Percentiles rank a stretch among this genome's conserved stretches.
Conservation (phyloP, 2,888 invertebrate genomes). For the Mantis religiosa region DNA sequence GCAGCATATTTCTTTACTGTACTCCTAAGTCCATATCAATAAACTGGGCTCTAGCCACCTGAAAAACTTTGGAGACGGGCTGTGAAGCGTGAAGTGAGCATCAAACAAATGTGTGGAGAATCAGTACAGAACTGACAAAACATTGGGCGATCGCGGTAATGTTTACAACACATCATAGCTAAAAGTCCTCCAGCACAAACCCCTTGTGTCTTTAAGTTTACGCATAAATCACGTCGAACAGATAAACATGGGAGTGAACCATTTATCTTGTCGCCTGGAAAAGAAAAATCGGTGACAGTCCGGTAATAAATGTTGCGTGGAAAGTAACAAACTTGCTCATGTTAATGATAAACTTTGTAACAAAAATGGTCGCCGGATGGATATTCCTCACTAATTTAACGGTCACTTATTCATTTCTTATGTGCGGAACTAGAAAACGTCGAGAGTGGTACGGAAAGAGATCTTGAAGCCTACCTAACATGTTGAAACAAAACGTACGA, state of each 20-base stretch:
- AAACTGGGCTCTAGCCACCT: no score
- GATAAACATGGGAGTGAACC: not conserved
- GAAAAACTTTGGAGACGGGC: no score
- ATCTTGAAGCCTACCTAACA: not conserved
- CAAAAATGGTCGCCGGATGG: not conserved
- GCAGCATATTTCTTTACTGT: no score
- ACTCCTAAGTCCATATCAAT: no score
- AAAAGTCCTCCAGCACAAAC: not conserved
- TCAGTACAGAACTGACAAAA: no score
- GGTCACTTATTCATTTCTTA: not conserved
- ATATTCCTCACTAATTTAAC: not conserved
- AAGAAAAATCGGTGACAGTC: not conserved
- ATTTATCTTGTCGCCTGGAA: not conserved
- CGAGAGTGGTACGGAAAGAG: not conserved
- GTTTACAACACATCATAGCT: not conserved
- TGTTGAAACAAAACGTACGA: not conserved
- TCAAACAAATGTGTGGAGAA: no score
- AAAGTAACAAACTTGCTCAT: not conserved
- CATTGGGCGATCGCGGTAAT: not conserved
- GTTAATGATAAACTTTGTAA: not conserved
- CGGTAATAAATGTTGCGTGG: not conserved
- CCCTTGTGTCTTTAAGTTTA: not conserved
- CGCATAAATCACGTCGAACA: not conserved
- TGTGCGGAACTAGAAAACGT: not conserved
- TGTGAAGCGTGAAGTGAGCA: no score